A percentile compares a stretch with the other conserved stretches of the same genome.
phyloP scores from a whole-genome alignment of 2,797 vertebrate genomes.

The Falco peregrinus region DNA sequence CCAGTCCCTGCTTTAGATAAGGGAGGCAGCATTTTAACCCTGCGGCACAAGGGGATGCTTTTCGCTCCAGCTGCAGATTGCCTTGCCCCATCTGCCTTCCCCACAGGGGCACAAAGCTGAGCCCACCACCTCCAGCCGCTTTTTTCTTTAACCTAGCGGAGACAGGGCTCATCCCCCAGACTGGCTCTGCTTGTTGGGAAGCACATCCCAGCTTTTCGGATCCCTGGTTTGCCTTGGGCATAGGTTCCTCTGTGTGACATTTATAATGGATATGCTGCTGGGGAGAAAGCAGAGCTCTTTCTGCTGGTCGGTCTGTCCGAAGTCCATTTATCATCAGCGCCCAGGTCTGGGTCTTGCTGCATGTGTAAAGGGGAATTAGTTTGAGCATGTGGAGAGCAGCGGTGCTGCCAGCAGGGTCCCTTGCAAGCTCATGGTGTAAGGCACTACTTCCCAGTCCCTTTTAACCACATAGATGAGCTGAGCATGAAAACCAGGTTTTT shows the following conservation, averaged over 20 bases:
- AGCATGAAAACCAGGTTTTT: background rate
- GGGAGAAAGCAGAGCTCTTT: background rate
- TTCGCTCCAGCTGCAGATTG: background rate
- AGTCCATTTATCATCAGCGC: background rate
- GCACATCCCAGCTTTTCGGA: background rate
- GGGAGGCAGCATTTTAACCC: background rate
- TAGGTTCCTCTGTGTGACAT: background rate
- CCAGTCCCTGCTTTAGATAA: background rate
- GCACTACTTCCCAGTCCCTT: background rate
- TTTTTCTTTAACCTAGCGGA: background rate
- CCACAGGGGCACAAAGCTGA: background rate
- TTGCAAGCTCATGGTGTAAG: background rate
- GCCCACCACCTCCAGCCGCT: rapidly evolving
- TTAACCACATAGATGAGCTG: background rate
- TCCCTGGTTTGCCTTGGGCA: background rate
- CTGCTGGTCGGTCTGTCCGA: background rate
- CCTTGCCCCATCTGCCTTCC: background rate
- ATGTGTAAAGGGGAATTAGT: background rate
- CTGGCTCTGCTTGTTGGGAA: background rate
- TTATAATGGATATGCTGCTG: background rate
- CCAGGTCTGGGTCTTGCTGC: rapidly evolving
- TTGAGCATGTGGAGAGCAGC: background rate
- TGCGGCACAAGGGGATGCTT: background rate
- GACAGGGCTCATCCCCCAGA: background rate
- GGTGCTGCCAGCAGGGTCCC: background rate